Conservation (phyloP, 2,888 invertebrate species). For the Zygogramma bicolorata region DNA sequence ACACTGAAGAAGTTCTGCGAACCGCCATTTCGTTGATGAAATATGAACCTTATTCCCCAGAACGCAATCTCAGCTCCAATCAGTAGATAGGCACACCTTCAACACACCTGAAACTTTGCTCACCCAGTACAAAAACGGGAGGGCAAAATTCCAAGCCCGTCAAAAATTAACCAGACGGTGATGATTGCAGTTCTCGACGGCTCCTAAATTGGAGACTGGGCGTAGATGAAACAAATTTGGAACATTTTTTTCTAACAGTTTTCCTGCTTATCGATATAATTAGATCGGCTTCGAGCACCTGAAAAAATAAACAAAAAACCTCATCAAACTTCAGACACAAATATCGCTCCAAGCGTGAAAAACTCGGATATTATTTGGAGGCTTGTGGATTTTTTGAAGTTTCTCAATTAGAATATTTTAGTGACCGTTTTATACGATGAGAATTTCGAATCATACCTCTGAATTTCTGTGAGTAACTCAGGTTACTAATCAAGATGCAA, state of each 20-base stretch:
- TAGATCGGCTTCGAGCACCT: conserved; percentile 45
- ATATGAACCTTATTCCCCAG: neutral
- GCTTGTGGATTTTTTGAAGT: neutral
- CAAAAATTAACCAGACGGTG: conserved; percentile 43
- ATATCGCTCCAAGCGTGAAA: neutral
- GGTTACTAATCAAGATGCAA: too few species aligned
- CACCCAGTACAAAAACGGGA: conserved; percentile 79
- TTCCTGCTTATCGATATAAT: conserved; percentile 31
- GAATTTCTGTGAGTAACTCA: too few species aligned
- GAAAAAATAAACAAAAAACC: conserved; percentile 55
- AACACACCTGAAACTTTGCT: conserved; percentile 92
- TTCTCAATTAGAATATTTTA: conserved; percentile 21
- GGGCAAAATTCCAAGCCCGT: conserved; percentile 85
- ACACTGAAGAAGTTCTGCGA: neutral
- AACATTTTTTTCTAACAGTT: neutral
- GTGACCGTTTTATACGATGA: too few species aligned
- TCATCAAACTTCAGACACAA: conserved; percentile 53
- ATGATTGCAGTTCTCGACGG: conserved; percentile 18
- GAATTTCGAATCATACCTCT: too few species aligned
- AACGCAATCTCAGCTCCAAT: neutral
- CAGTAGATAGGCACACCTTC: conserved; percentile 59
- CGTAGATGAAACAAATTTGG: neutral
- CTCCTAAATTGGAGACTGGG: conserved; percentile 25
- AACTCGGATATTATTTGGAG: neutral
- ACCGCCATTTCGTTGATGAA: neutral